phyloP scores from a whole-genome alignment of 2,797 vertebrate species.

The Varecia variegata region DNA sequence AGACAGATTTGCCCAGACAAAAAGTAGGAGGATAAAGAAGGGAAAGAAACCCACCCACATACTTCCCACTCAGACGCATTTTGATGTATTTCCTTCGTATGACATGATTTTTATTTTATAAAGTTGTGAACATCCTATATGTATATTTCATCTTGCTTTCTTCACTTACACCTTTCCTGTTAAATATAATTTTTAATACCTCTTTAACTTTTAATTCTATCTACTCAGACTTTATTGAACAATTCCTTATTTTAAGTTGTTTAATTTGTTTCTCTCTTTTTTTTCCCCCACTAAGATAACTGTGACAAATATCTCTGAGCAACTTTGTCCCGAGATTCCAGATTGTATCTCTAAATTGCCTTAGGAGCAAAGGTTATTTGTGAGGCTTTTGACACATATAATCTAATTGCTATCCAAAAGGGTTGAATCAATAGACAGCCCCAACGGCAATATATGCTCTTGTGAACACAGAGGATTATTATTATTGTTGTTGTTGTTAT shows the following conservation, averaged over 20 bases:
- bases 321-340: background rate
- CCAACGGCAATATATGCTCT: background rate
- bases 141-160: background rate
- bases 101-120: background rate
- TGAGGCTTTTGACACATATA: background rate
- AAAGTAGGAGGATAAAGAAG: background rate
- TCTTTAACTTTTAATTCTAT: background rate
- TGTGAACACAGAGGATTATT: background rate
- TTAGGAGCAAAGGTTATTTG: background rate
- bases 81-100: background rate
- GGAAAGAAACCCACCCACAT: background rate
- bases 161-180: background rate
- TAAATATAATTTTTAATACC: slow-evolving; percentile 1
- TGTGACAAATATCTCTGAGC: background rate
- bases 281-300: background rate
- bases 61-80: background rate
- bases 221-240: background rate
- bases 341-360: background rate
- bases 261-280: background rate
- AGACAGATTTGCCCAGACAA: background rate
- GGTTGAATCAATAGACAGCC: background rate
- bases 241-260: background rate
- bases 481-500: background rate
- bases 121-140: background rate
- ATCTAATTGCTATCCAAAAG: background rate